Percentiles rank a stretch among this genome's conserved stretches.
Conservation (phyloP, 2,797 vertebrate species). For the Poeciliopsis gracilis region DNA sequence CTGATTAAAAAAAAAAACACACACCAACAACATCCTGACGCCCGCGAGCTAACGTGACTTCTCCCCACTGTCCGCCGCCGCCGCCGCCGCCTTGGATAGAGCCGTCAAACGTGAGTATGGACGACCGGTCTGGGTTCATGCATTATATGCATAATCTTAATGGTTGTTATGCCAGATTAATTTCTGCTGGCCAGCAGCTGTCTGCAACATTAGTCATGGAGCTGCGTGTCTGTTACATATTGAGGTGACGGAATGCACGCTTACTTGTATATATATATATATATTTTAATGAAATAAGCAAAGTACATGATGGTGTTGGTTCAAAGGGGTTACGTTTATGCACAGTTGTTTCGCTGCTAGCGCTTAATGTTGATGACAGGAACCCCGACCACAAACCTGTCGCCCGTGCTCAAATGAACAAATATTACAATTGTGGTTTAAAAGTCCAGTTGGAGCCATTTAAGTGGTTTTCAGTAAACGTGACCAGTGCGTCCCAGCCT, state of each 20-base stretch:
- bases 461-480: not conserved
- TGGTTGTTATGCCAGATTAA: constrained; percentile 15
- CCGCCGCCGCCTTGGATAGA: constrained; percentile 56
- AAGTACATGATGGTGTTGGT: not conserved
- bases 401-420: not conserved
- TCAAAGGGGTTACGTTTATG: not conserved
- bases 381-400: constrained; percentile 13
- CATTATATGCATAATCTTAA: not conserved
- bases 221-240: not conserved
- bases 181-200: constrained; percentile 11
- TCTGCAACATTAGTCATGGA: constrained; percentile 8
- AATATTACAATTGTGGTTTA: not conserved
- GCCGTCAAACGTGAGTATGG: constrained; percentile 74
- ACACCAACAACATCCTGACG: constrained; percentile 49
- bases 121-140: fast-evolving
- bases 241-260: not conserved
- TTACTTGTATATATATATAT: not conserved
- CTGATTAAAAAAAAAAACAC: constrained; percentile 53
- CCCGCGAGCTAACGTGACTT: constrained; percentile 61
- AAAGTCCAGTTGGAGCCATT: not conserved
- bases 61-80: constrained; percentile 66
- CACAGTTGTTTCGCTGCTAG: not conserved
- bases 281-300: not conserved
- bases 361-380: not conserved
- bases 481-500: constrained; percentile 39